Evolutionary conservation across 2,797 vertebrate species (phyloP).

Genomic region (Thripadectes ignobilis): DNA sequence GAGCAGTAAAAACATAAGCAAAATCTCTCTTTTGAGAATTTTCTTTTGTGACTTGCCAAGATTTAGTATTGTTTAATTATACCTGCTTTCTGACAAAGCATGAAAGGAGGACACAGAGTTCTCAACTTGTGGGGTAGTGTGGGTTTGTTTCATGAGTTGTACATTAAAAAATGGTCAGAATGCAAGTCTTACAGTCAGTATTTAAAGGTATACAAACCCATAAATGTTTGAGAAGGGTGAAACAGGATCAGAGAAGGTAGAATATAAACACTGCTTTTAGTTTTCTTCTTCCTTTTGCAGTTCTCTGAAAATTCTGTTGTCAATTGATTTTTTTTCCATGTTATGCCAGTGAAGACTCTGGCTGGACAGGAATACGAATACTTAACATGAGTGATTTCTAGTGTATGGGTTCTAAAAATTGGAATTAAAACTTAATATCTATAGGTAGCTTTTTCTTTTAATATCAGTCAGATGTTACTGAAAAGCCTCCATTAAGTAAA

Average conservation of each 20-base stretch:
- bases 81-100: background rate
- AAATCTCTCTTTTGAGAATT: background rate
- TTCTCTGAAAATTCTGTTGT: background rate
- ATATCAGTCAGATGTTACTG: background rate
- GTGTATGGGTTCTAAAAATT: background rate
- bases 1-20: background rate
- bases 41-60: background rate
- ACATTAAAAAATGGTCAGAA: background rate
- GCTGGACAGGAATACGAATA: background rate
- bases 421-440: background rate
- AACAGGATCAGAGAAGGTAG: background rate
- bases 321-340: background rate
- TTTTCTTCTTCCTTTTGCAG: background rate
- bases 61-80: background rate
- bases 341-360: background rate
- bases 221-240: background rate
- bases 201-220: background rate
- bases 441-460: background rate
- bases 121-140: background rate
- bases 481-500: background rate
- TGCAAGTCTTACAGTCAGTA: background rate
- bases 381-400: background rate
- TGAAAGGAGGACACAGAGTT: background rate
- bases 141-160: background rate
- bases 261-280: background rate